phyloP scores from a whole-genome alignment of 2,797 vertebrate genomes.

The Phylloscopus collybita region DNA sequence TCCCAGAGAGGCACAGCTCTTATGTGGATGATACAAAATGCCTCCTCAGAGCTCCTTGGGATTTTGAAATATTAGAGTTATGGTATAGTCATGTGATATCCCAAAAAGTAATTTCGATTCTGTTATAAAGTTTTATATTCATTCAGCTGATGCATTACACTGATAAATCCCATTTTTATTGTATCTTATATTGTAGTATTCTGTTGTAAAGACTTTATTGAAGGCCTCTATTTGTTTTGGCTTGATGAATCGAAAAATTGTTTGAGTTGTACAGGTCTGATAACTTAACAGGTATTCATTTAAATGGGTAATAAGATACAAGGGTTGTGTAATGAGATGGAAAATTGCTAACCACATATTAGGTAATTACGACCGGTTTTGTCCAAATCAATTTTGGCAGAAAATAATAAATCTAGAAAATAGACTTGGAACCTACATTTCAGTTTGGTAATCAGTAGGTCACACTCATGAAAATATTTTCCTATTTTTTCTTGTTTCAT shows the following conservation, averaged over 20 bases:
- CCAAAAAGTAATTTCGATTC: neutral
- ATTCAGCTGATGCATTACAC: neutral
- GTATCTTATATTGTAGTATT: neutral
- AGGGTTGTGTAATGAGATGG: constrained; percentile 67
- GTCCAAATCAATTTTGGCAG: constrained; percentile 69
- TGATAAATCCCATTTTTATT: constrained; percentile 22
- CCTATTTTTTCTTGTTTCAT: constrained; percentile 27
- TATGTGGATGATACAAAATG: neutral
- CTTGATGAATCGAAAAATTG: constrained; percentile 55
- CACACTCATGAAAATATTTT: constrained; percentile 59
- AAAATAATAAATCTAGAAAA: constrained; percentile 71
- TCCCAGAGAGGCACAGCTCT: neutral
- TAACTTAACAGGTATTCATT: constrained; percentile 69
- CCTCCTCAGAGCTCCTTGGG: neutral
- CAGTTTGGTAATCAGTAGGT: constrained; percentile 38
- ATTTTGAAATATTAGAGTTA: neutral
- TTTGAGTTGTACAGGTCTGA: constrained; percentile 44
- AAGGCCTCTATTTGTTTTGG: constrained; percentile 55
- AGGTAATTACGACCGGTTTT: constrained; percentile 56
- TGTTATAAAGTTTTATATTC: neutral
- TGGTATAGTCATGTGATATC: neutral
- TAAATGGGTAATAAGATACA: constrained; percentile 66
- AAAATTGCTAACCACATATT: constrained; percentile 68
- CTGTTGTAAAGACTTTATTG: constrained; percentile 15
- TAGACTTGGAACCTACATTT: constrained; percentile 16